Base-by-base conservation (phyloP, 2,113 vertebrate species). In the Callionymus lyra region DNA sequence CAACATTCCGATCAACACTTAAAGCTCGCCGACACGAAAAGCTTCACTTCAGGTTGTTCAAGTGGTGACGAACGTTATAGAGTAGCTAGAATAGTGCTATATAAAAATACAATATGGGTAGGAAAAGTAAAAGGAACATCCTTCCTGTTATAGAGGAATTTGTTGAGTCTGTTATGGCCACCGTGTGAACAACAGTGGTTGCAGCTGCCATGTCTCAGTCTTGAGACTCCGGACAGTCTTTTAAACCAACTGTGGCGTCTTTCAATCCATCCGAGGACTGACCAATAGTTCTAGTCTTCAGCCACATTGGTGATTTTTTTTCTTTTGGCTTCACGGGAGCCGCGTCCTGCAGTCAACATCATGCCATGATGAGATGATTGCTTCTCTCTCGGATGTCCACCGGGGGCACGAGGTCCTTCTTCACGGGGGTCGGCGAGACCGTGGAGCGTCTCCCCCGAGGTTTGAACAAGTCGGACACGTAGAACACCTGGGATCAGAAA, bases 381-480 rank as follows among this genome's bases (percentile, higher is more conserved):
- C 68, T 75, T 10, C 80, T 59, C 19, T 82, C 74, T 51, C 76
- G 68, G 52, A 76, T 67, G 70, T 84, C 83, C 11, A 50, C 63
- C 0, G 65, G 12, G 1, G 79, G 74, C n/a, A 77, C 45, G 1
- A 77, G 70, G 1, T 84, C 80, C 58, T 75, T 82, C 63, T 73
- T 83, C 41, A 80, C 68, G 1, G 72, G 70, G 3, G 70, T 54
- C 1, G 66, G 47, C 1, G 47, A 39, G 1, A 68, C 12, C 3
- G 40, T 42, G 1, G 65, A 67, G 6, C 72, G 68, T 45, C 83
- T 65, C 12, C 70, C 75, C 65, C 70, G 82, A 43, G 59, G 41
- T 37, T 63, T 77, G 44, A 85, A 82, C 58, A 85, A 57, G 54
- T 85, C 75, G 2, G 83, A 85, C 17, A 83, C 81, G 17, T 63